Base-by-base conservation (phyloP, 2,888 invertebrate species). In the Temnothorax ravouxi region DNA sequence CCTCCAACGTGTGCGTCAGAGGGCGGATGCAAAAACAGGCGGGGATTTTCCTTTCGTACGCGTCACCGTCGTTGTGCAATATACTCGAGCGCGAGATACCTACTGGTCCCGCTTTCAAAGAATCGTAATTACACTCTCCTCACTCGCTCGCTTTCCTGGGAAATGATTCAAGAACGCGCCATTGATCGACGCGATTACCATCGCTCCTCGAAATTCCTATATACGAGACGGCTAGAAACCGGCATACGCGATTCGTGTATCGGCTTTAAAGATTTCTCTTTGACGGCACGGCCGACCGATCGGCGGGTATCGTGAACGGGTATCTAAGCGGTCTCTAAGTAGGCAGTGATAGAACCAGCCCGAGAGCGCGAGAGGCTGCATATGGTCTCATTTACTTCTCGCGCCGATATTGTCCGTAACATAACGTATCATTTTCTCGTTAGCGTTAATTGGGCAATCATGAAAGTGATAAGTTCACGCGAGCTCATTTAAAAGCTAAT, bases 51-150 rank as follows among this genome's bases (percentile, higher is more conserved):
- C 21, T 79, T 79, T 25, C 25, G 62, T 44, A 69, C 71, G 50
- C 34, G 50, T 82, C 75, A 85, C 29, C 64, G 56, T 85, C 64
- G 56, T 85, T 84, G 62, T 62, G 77, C 74, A 87, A 85, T 61
- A 85, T 61, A 74, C 56, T 41, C 64, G 69, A 25, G 67, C 47
- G n/a, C 15, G 41, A 59, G 59, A 62, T 64, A 18, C n/a, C n/a
- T n/a, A n/a, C 47, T 41, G 47, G 34, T 44, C 54, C 21, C 75
- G 61, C 77, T 71, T 84, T 75, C 85, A 64, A 61, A 79, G 81
- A 88, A 89, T 83, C 83, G 72, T 64, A 88, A 88, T 89, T 89
- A 75, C 83, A 83, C 74, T 64, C 64, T 80, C 47, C 52, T 76
- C 72, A 56, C 72, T 50, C 44, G 34, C 25, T 44, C 67, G 44